phyloP scores from a whole-genome alignment of 2,797 vertebrate species.

The Notoglanidium macrostoma region DNA sequence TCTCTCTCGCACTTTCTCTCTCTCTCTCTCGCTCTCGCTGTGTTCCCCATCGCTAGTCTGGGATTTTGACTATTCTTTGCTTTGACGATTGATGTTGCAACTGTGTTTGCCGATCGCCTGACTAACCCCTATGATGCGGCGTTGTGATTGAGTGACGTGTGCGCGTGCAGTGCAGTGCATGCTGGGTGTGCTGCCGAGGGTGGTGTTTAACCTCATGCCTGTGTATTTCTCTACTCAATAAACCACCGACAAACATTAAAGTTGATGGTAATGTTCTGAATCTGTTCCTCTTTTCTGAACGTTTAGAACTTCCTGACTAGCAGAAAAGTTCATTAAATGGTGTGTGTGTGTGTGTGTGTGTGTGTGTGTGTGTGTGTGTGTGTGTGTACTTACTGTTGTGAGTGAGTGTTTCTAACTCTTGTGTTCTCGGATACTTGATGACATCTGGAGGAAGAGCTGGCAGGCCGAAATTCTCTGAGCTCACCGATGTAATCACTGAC shows the following conservation, averaged over 20 bases:
- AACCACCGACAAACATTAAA: background rate
- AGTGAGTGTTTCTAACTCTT: background rate
- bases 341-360: background rate
- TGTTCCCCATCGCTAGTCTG: background rate
- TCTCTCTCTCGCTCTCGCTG: background rate
- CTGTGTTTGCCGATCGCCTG: no score
- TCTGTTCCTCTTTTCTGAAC: background rate
- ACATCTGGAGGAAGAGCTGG: slow-evolving; percentile 32
- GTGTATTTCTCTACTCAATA: background rate
- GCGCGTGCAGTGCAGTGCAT: no score
- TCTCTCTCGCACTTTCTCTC: no score
- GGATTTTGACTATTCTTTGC: no score
- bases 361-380: background rate
- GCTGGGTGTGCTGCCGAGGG: no score
- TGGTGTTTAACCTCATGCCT: background rate
- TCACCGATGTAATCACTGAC: background rate
- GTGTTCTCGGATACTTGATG: slow-evolving; percentile 22
- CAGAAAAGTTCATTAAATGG: background rate
- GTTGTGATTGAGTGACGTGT: background rate
- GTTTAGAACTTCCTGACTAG: background rate
- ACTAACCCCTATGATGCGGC: no score
- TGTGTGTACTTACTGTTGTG: background rate
- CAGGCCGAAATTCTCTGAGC: background rate
- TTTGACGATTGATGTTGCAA: no score
- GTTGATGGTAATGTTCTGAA: background rate